These are phyloP conservation scores for Styela clava DNA, from an alignment of 23 tunicate species.

Conservation along the genomic window DNA sequence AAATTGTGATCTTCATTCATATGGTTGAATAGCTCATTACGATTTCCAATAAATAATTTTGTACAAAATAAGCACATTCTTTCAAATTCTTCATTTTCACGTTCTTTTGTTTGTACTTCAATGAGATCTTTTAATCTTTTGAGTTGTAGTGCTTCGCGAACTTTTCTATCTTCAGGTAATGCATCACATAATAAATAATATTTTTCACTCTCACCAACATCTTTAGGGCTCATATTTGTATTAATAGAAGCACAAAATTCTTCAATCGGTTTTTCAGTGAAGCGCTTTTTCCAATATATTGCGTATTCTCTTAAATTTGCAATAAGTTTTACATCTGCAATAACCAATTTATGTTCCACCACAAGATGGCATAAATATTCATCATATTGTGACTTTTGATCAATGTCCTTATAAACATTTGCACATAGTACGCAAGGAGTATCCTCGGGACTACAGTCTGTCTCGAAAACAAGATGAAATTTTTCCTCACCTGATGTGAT, in stretches of 20 bases:
- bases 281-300: conserved; percentile 78
- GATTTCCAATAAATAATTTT: conserved; percentile 73
- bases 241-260: conserved; percentile 65
- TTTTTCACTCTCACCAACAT: conserved; percentile 54
- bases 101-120: conserved; percentile 64
- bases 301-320: conserved; percentile 69
- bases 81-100: conserved; percentile 61
- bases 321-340: conserved; percentile 85
- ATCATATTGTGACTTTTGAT: conserved; percentile 30
- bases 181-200: conserved; percentile 90
- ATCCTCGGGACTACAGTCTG: conserved; percentile 9
- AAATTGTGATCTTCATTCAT: conserved; percentile 91
- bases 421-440: conserved; percentile 87
- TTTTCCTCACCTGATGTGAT: not conserved
- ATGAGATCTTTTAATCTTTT: conserved; percentile 60
- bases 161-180: conserved; percentile 78
- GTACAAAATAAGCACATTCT: conserved; percentile 88
- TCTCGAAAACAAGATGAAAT: not conserved
- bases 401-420: conserved; percentile 46
- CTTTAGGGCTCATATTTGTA: conserved; percentile 84
- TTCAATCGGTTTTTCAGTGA: conserved; percentile 35
- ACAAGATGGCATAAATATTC: conserved; percentile 81
- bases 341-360: conserved; percentile 81
- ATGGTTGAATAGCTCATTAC: conserved; percentile 72
- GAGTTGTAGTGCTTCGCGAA: conserved; percentile 78